A percentile compares a stretch with the other conserved stretches of the same genome.
phyloP scores from a whole-genome alignment of 2,797 vertebrate genomes.

The Hyperoplus immaculatus region DNA sequence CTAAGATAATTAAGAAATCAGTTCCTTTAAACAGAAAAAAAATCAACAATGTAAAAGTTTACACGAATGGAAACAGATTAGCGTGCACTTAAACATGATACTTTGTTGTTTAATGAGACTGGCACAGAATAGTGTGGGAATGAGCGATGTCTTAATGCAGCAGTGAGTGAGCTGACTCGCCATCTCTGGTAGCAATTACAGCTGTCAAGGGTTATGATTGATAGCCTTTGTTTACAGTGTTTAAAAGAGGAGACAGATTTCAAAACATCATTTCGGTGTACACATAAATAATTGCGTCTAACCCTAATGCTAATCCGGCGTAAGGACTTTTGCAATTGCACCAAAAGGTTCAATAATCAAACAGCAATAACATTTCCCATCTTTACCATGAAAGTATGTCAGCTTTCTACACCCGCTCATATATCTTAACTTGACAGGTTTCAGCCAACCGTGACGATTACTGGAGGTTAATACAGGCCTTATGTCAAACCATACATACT shows the following conservation, averaged over 20 bases:
- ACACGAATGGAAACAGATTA: conserved; percentile 36
- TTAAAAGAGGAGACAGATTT: conserved; percentile 85
- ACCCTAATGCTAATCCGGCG: conserved; percentile 75
- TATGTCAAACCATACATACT: conserved; percentile 68
- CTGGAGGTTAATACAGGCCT: conserved; percentile 79
- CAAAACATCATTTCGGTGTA: conserved; percentile 84
- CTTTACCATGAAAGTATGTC: conserved; percentile 89
- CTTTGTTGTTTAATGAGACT: conserved; percentile 59
- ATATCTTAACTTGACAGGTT: conserved; percentile 88
- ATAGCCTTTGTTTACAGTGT: conserved; percentile 89
- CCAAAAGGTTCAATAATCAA: conserved; percentile 85
- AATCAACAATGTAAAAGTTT: conserved; percentile 44
- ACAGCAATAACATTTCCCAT: conserved; percentile 88
- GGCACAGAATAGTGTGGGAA: conserved; percentile 43
- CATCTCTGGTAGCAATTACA: conserved; percentile 86
- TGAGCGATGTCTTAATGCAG: conserved; percentile 50
- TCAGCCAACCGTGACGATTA: conserved; percentile 84
- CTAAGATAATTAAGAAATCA: conserved; percentile 52
- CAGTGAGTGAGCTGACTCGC: conserved; percentile 45
- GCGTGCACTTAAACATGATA: conserved; percentile 53
- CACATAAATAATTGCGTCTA: conserved; percentile 85
- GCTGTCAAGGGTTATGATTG: conserved; percentile 85
- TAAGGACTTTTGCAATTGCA: conserved; percentile 79
- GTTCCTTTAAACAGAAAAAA: conserved; percentile 52
- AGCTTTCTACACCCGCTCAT: conserved; percentile 81